phyloP scores from a whole-genome alignment of 2,888 invertebrate species.

The Erebia palarica region DNA sequence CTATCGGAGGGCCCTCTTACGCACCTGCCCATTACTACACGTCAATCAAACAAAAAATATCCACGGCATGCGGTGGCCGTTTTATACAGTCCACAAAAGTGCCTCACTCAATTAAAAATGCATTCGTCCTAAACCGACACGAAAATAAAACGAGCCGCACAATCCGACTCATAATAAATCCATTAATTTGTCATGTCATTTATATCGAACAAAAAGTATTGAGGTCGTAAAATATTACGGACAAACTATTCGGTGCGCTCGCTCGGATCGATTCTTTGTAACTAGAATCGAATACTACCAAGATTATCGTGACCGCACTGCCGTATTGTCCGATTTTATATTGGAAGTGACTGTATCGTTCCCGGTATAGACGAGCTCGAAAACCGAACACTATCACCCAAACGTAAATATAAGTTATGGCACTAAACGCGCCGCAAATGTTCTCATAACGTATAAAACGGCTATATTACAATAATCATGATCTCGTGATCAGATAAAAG shows the following conservation, averaged over 20 bases:
- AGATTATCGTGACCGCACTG: slow-evolving; percentile 69
- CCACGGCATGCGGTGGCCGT: slow-evolving; percentile 77
- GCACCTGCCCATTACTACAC: slow-evolving; percentile 81
- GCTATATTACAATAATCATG: slow-evolving; percentile 35
- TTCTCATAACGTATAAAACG: slow-evolving; percentile 29
- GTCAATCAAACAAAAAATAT: slow-evolving; percentile 81
- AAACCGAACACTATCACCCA: slow-evolving; percentile 37
- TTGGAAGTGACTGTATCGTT: slow-evolving; percentile 66
- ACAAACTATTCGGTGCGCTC: slow-evolving; percentile 56
- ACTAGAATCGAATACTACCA: slow-evolving; percentile 68
- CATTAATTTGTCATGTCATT: slow-evolving; percentile 83
- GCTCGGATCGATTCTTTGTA: slow-evolving; percentile 63
- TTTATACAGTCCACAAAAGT: slow-evolving; percentile 80
- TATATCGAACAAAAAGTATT: slow-evolving; percentile 68
- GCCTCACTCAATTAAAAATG: slow-evolving; percentile 82
- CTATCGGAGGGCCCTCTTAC: slow-evolving; percentile 67
- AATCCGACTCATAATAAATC: slow-evolving; percentile 80
- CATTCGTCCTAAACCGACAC: slow-evolving; percentile 79
- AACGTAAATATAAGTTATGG: slow-evolving; percentile 6
- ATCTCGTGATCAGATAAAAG: slow-evolving; percentile 33
- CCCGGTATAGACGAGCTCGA: slow-evolving; percentile 54
- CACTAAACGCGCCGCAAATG: slow-evolving; percentile 27
- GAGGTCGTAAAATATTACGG: slow-evolving; percentile 61
- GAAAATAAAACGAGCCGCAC: slow-evolving; percentile 70
- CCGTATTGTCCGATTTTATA: slow-evolving; percentile 72